These are phyloP conservation scores for Prolemur simus DNA, from an alignment of 2,113 vertebrate species.

Conservation along the genomic window DNA sequence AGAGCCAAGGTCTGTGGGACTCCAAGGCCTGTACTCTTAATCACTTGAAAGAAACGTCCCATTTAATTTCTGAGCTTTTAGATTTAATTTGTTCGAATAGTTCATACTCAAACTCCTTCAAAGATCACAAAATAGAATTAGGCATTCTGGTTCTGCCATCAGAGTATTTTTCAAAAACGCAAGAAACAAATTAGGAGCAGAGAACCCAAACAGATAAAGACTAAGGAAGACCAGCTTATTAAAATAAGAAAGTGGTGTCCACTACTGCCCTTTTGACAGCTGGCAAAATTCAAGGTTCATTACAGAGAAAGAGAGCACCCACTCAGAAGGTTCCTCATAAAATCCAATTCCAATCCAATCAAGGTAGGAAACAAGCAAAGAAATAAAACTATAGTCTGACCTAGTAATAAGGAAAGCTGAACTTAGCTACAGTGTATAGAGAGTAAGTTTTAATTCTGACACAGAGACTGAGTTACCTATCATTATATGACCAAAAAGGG, in stretches of 20 bases:
- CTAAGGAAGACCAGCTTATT: not conserved
- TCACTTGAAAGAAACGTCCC: slow-evolving; percentile 3
- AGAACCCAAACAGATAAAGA: not conserved
- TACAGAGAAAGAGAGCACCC: not conserved
- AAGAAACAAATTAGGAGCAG: not conserved
- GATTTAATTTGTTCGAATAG: slow-evolving; percentile 49
- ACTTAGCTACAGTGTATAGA: not conserved
- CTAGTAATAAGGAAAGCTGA: not conserved
- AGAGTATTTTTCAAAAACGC: slow-evolving; percentile 14
- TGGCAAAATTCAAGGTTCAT: not conserved
- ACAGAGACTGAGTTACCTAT: not conserved
- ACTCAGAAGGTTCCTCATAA: not conserved
- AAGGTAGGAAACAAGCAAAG: not conserved
- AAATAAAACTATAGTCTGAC: not conserved
- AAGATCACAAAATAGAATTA: slow-evolving; percentile 36
- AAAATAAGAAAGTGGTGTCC: not conserved
- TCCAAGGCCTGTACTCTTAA: not conserved
- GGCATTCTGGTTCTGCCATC: not conserved
- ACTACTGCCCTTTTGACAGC: not conserved
- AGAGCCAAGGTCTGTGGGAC: not conserved
- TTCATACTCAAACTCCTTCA: slow-evolving; percentile 39
- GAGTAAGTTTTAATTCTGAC: not conserved
- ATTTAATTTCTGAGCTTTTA: slow-evolving; percentile 14
- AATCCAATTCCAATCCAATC: slow-evolving; percentile 18
- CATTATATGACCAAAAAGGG: not conserved